Percentiles rank a stretch among this genome's conserved stretches.
Evolutionary conservation across 2,797 vertebrate species (phyloP).

Genomic region (Sylvilagus floridanus): DNA sequence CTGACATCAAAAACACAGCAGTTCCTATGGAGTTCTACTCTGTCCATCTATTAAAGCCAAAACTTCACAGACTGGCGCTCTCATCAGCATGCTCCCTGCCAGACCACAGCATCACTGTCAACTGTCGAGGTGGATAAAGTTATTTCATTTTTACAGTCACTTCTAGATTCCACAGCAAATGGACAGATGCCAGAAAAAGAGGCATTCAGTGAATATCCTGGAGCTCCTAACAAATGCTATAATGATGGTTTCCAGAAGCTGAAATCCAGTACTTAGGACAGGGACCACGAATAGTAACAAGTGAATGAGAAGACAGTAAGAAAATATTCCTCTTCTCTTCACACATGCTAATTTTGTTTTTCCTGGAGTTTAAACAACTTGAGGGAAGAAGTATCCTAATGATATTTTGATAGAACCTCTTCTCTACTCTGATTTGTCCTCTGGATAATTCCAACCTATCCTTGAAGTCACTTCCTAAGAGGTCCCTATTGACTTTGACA

Average conservation of each 20-base stretch:
- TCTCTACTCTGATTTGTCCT: background rate
- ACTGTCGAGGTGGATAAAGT: background rate
- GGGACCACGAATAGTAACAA: background rate
- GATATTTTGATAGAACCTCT: background rate
- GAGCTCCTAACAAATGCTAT: background rate
- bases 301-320: background rate
- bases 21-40: background rate
- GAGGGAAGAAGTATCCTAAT: background rate
- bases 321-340: background rate
- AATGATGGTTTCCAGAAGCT: background rate
- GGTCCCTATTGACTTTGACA: background rate
- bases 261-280: background rate
- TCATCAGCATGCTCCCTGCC: background rate
- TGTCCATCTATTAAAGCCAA: background rate
- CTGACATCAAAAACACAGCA: background rate
- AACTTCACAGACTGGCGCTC: background rate
- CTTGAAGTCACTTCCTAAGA: background rate
- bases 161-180: conserved; percentile 22
- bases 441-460: background rate
- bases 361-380: background rate
- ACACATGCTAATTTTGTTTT: background rate
- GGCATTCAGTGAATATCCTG: background rate
- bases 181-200: conserved; percentile 33
- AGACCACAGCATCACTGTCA: background rate
- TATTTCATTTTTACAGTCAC: background rate